Base-by-base conservation (phyloP, 2,888 invertebrate species). In the Lochmaea capreae region DNA sequence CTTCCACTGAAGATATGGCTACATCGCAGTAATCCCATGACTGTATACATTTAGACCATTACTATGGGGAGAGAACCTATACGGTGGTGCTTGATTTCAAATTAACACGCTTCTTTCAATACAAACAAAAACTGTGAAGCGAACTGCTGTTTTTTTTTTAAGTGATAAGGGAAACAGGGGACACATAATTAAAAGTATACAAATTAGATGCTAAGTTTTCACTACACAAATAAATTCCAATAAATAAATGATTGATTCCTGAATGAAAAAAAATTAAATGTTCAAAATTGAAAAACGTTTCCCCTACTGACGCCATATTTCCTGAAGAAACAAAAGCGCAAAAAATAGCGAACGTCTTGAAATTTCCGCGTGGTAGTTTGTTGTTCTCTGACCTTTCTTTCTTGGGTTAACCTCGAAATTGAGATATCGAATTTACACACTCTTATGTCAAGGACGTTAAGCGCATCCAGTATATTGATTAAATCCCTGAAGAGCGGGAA, bases 381-480 rank as follows among this genome's bases (percentile, higher is more conserved):
- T 43, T 43, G 69, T 65, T 49, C 42, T 69, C 33, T 69, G 73
- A 73, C 73, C 73, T 73, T 73, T 69, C 63, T 63, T 22, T 14
- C 54, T 18, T 49, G 22, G 22, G 6, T 61, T 69, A 69, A 65
- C 73, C 69, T 62, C 69, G 65, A 69, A 73, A 65, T 73, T 49
- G 61, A 59, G 33, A 69, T 73, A 73, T 73, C 69, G 73, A 65
- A 72, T 69, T 58, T 68, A 69, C 46, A 67, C 69, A 65, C 46
- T 72, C 57, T 68, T 65, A 26, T 73, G 73, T 73, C 73, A 73
- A 73, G 73, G 73, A 73, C 73, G 57, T n/a, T 52, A 69, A 73
- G 69, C 69, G 68, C 73, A 73, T 73, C 63, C 61, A 61, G 62
- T 73, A 59, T 73, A 73, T 73, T 69, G 73, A 73, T 73, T 69